phyloP scores from a whole-genome alignment of 2,113 vertebrate species.

The Spilogale gracilis region DNA sequence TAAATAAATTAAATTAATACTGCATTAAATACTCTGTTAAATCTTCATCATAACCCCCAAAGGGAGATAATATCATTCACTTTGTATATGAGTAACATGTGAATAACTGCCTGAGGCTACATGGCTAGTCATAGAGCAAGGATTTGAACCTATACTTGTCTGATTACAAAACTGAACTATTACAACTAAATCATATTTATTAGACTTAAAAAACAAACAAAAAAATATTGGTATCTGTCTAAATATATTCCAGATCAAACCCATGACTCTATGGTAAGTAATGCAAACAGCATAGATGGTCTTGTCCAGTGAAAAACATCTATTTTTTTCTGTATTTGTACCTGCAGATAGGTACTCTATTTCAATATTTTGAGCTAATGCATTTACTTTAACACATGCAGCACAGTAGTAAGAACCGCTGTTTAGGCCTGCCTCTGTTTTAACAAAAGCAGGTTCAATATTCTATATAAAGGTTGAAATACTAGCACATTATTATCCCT shows the following conservation, averaged over 20 bases:
- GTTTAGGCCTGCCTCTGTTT: conserved; percentile 58
- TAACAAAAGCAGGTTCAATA: conserved; percentile 65
- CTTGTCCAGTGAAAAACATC: not conserved
- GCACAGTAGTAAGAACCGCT: conserved; percentile 50
- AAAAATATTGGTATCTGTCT: not conserved
- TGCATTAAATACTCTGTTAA: not conserved
- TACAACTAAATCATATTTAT: not conserved
- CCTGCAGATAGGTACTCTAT: conserved; percentile 23
- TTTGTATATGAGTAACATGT: not conserved
- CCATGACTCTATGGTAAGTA: not conserved
- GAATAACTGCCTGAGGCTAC: conserved; percentile 8
- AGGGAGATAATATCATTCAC: not conserved
- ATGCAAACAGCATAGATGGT: not conserved
- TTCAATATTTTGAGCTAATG: conserved; percentile 59
- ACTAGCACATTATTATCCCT: conserved; percentile 65
- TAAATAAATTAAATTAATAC: not conserved
- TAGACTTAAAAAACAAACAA: not conserved
- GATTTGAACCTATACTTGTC: not conserved
- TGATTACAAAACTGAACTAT: not conserved
- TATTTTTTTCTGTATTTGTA: conserved; percentile 25
- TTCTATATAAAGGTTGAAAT: conserved; percentile 66
- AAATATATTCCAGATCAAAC: conserved; percentile 11
- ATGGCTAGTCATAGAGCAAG: not conserved
- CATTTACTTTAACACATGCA: conserved; percentile 37
- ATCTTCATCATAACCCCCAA: not conserved